phyloP scores from a whole-genome alignment of 2,888 invertebrate species.

The Mamestra brassicae region DNA sequence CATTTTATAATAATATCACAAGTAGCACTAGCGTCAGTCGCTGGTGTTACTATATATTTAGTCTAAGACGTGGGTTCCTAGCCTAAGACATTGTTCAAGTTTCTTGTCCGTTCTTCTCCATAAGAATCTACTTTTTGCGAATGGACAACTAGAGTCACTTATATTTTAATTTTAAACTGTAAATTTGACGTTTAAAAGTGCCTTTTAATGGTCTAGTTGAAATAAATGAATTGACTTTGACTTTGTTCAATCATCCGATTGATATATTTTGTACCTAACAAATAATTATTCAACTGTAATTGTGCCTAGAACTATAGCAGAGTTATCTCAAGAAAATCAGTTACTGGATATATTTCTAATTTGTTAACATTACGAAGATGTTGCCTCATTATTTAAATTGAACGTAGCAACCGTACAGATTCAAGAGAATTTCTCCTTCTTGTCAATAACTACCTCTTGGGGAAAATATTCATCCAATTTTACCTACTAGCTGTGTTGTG shows the following conservation, averaged over 20 bases:
- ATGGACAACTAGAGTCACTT: no score
- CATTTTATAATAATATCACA: no score
- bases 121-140: no score
- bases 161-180: no score
- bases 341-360: no score
- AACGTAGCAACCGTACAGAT: background rate
- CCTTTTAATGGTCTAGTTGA: no score
- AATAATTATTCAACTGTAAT: background rate
- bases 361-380: no score
- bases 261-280: background rate
- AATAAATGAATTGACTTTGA: background rate
- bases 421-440: no score
- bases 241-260: background rate
- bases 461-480: background rate
- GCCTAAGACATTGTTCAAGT: background rate
- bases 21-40: no score
- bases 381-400: background rate
- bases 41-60: background rate
- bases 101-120: no score
- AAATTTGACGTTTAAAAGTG: no score
- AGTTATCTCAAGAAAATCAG: background rate
- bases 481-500: background rate
- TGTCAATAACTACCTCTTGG: no score
- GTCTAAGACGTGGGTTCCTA: background rate
- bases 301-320: background rate